Base-by-base conservation (phyloP, 2,797 vertebrate species). In the Scleropages formosus region DNA sequence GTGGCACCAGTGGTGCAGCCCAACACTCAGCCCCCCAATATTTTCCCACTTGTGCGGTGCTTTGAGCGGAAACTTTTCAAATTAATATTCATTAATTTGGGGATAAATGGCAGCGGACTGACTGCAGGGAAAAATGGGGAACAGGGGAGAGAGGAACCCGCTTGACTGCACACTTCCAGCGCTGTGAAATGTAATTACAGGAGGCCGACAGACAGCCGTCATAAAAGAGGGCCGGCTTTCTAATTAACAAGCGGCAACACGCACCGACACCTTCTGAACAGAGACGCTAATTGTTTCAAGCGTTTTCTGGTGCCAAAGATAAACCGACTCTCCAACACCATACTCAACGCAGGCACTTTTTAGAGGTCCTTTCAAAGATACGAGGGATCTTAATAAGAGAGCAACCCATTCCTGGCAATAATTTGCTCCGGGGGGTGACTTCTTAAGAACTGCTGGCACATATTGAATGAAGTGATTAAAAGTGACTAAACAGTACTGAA, bases 181-280 rank as follows among this genome's bases (percentile, higher is more conserved):
- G n/a, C 46, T 20, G 15, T 46, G 75, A 72, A 77, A 72, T 24
- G 46, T 65, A 65, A 77, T 66, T 72, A 60, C 49, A 68, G 49
- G 11, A 24, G 49, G 51, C 12, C 3, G n/a, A 18, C 31, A 27
- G 53, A 56, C 27, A 16, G 27, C 18, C 49, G 58, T 26, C 16
- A 24, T 63, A 27, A 65, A 53, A 56, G 16, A 18, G 59, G 0
- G 39, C 16, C 13, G 15, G 27, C 20, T 53, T 72, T 46, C 9
- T 65, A 24, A 60, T 67, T 59, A 68, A 46, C 74, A 75, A 59
- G 64, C 27, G 39, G 1, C n/a, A 20, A 56, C 8, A 18, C 44
- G 44, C 10, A n/a, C 18, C n/a, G 24, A 72, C 27, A 8, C 12
- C 10, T 49, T n/a, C 24, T 49, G 72, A 20, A 39, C 49, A 51